Conservation (phyloP, 2,113 vertebrate species). For the Vicugna pacos region DNA sequence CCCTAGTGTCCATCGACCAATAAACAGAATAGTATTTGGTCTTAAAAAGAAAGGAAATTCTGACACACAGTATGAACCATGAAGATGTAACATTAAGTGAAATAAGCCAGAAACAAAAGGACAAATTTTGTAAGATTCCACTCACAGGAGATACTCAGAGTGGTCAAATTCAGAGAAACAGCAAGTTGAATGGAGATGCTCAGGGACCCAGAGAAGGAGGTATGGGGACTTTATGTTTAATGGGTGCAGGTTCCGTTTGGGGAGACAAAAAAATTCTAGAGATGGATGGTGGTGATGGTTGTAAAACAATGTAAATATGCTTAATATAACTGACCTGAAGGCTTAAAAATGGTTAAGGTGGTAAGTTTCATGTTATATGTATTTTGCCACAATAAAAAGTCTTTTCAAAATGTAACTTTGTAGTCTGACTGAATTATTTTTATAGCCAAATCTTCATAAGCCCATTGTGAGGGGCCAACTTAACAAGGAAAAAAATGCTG, state of each 20-base stretch:
- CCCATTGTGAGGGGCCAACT: neutral
- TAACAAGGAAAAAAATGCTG: neutral
- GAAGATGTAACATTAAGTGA: neutral
- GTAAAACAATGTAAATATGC: rapidly evolving
- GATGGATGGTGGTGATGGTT: rapidly evolving
- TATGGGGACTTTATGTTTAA: neutral
- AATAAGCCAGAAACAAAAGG: neutral
- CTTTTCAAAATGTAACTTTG: neutral
- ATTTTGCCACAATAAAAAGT: neutral
- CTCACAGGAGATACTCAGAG: rapidly evolving
- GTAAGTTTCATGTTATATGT: neutral
- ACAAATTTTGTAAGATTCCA: neutral
- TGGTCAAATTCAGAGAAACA: neutral
- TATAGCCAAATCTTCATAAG: neutral
- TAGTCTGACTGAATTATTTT: neutral
- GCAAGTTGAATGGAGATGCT: neutral
- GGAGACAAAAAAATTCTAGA: neutral
- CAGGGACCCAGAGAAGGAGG: neutral
- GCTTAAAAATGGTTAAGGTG: neutral
- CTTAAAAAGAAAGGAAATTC: neutral
- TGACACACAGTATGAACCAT: neutral
- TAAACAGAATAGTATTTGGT: neutral
- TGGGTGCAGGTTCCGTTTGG: neutral
- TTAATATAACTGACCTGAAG: rapidly evolving
- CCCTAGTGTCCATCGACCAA: rapidly evolving